Conservation (phyloP, 92 coral and sea anemone species). For the Umimayanthus chanpuru region DNA sequence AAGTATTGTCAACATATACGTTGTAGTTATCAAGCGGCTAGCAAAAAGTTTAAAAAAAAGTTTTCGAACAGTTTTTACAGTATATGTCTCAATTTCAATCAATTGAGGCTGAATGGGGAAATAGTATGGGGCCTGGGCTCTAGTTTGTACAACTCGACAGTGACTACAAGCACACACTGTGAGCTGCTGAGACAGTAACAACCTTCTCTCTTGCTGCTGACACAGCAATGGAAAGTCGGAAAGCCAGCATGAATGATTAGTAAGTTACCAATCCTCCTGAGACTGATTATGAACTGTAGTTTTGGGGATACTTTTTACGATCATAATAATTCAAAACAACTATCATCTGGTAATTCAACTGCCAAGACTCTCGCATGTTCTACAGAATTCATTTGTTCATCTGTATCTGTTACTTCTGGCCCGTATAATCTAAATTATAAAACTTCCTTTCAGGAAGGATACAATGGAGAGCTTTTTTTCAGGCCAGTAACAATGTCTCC, state of each 20-base stretch:
- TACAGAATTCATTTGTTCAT: not conserved
- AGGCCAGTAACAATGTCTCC: conserved; percentile 19
- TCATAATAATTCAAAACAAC: conserved; percentile 8
- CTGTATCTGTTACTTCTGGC: not conserved
- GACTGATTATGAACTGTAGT: not conserved
- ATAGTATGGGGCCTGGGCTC: not conserved
- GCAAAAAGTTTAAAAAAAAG: not conserved
- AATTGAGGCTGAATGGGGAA: not conserved
- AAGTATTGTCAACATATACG: not conserved
- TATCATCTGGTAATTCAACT: not conserved
- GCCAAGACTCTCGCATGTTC: not conserved
- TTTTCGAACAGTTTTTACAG: not conserved
- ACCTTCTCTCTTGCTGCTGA: not conserved
- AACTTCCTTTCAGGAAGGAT: conserved; percentile 21
- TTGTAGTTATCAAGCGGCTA: not conserved
- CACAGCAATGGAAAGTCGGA: not conserved
- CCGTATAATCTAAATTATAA: conserved; percentile 4
- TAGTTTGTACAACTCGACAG: not conserved
- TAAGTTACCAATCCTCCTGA: not conserved
- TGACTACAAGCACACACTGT: not conserved
- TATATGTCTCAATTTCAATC: not conserved
- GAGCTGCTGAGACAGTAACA: not conserved
- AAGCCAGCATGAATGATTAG: not conserved
- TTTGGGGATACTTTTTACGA: not conserved
- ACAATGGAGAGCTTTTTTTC: not conserved